phyloP scores from a whole-genome alignment of 2,888 invertebrate species.

The Zaprionus bogoriensis region DNA sequence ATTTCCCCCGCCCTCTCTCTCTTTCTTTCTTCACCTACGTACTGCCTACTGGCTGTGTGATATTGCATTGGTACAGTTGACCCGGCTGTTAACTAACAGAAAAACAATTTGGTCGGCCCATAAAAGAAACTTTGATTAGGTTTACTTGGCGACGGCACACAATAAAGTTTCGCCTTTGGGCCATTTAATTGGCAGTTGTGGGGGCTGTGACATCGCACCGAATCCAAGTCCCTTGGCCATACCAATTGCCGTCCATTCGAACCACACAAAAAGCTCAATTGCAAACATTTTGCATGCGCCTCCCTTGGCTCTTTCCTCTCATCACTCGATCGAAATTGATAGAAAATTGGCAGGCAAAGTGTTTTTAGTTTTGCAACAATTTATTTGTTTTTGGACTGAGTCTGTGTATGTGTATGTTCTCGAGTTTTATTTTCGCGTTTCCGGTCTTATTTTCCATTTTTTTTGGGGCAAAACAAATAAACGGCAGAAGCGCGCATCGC shows the following conservation, averaged over 20 bases:
- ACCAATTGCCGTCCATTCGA: slow-evolving; percentile 38
- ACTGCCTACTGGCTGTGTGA: neutral
- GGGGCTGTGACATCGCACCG: slow-evolving; percentile 3
- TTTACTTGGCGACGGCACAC: slow-evolving; percentile 1
- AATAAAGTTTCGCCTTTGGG: slow-evolving; percentile 27
- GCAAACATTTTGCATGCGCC: slow-evolving; percentile 44
- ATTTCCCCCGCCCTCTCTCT: neutral
- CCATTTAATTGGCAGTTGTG: slow-evolving; percentile 32
- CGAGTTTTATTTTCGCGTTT: neutral
- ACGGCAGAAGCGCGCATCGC: slow-evolving; percentile 41
- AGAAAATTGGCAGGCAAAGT: slow-evolving; percentile 71
- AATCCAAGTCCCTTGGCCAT: slow-evolving; percentile 31
- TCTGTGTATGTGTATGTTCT: neutral
- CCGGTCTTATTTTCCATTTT: neutral
- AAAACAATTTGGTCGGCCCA: neutral
- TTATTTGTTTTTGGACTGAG: slow-evolving; percentile 46
- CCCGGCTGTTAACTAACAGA: slow-evolving; percentile 54
- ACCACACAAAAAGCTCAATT: slow-evolving; percentile 53
- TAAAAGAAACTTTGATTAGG: slow-evolving; percentile 22
- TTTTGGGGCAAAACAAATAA: slow-evolving; percentile 21
- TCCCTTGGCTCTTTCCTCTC: neutral
- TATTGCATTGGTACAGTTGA: slow-evolving; percentile 32
- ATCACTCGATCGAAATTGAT: slow-evolving; percentile 58
- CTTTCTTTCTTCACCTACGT: neutral
- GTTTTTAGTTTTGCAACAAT: slow-evolving; percentile 65